phyloP scores from a whole-genome alignment of 2,797 vertebrate species.

The Rhinoraja longicauda region DNA sequence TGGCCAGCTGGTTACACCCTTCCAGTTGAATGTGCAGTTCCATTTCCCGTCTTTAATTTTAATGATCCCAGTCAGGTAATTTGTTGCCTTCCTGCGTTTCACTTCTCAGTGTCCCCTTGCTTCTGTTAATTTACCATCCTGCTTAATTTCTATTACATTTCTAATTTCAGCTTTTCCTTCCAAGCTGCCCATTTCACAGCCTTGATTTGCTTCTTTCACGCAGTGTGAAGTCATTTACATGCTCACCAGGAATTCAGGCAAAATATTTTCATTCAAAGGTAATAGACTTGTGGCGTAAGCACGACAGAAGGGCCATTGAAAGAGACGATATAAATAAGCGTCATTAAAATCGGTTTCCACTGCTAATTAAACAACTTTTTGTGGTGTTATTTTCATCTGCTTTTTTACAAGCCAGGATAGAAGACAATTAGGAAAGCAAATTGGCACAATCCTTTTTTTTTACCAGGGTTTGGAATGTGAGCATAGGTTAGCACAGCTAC shows the following conservation, averaged over 20 bases:
- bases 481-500: no score
- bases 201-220: constrained; percentile 1
- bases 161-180: background rate
- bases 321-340: constrained; percentile 11
- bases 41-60: background rate
- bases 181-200: constrained; percentile 9
- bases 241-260: background rate
- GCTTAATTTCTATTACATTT: constrained; percentile 18
- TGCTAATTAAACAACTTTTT: constrained; percentile 23
- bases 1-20: background rate
- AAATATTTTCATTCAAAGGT: constrained; percentile 17
- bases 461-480: no score
- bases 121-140: background rate
- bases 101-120: background rate
- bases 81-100: background rate
- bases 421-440: background rate
- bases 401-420: background rate
- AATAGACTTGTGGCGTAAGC: background rate
- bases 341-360: constrained; percentile 9
- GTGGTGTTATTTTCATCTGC: background rate
- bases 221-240: constrained; percentile 1
- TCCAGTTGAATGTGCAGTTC: background rate
- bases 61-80: background rate
- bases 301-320: constrained; percentile 13
- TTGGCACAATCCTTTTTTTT: no score